A percentile compares a stretch with the other conserved stretches of the same genome.
Evolutionary conservation across 2,888 invertebrate species (phyloP).

Genomic region (Drosophila siamana): DNA sequence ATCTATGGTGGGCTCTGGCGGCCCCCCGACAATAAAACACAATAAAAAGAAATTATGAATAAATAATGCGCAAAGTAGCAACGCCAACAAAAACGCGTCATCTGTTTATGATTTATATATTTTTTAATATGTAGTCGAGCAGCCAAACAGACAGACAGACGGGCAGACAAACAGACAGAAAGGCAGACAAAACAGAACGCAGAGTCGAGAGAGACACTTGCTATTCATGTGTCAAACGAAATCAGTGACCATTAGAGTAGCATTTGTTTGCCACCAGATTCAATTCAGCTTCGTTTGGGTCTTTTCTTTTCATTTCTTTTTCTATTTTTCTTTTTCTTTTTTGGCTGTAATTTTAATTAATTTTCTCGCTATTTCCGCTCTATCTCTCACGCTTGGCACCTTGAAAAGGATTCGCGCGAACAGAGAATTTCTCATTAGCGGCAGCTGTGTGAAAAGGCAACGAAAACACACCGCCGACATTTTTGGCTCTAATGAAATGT

Average conservation of each 20-base stretch:
- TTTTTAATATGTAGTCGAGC: slow-evolving; percentile 65
- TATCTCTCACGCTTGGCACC: slow-evolving; percentile 32
- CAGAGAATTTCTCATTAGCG: slow-evolving; percentile 75
- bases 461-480: slow-evolving; percentile 47
- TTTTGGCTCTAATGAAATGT: slow-evolving; percentile 78
- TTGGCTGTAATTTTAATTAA: slow-evolving; percentile 77
- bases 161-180: slow-evolving; percentile 15
- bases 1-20: slow-evolving; percentile 33
- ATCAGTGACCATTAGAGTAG: slow-evolving; percentile 65
- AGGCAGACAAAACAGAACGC: slow-evolving; percentile 28
- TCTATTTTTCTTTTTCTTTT: slow-evolving; percentile 11
- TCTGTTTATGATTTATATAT: slow-evolving; percentile 78
- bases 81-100: slow-evolving; percentile 60
- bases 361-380: slow-evolving; percentile 72
- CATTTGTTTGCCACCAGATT: slow-evolving; percentile 56
- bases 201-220: slow-evolving; percentile 3
- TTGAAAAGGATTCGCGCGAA: slow-evolving; percentile 72
- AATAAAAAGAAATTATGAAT: slow-evolving; percentile 80
- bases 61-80: slow-evolving; percentile 74
- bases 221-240: slow-evolving; percentile 61
- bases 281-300: slow-evolving; percentile 21
- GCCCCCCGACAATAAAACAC: slow-evolving; percentile 69
- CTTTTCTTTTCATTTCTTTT: too few species aligned
- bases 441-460: slow-evolving; percentile 53
- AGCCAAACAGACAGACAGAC: slow-evolving; percentile 28